Evolutionary conservation across 2,797 vertebrate species (phyloP).

Genomic region (Trematocara caparti): DNA sequence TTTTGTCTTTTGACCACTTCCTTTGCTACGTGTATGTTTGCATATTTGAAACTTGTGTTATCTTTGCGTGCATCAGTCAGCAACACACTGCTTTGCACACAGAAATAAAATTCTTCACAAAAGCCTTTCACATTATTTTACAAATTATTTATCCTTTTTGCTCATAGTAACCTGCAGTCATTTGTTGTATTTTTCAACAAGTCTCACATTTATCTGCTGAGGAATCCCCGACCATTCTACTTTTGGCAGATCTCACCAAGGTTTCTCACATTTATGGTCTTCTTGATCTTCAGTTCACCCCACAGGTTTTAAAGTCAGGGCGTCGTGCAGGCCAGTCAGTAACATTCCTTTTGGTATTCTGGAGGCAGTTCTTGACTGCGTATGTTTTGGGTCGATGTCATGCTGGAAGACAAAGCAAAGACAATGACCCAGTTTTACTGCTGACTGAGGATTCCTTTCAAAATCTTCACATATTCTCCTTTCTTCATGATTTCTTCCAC

Average conservation of each 20-base stretch:
- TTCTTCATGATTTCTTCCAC: not conserved
- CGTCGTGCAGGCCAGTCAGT: fast-evolving
- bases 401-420: not conserved
- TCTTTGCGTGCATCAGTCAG: not conserved
- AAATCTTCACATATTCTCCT: not conserved
- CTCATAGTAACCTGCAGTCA: not conserved
- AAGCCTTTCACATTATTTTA: not conserved
- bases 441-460: not conserved
- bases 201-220: fast-evolving
- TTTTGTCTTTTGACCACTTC: not conserved
- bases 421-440: not conserved
- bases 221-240: fast-evolving
- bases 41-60: not conserved
- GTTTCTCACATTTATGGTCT: not conserved
- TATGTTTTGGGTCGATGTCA: not conserved
- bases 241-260: not conserved
- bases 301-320: not conserved
- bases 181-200: not conserved
- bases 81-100: fast-evolving
- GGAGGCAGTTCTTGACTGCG: fast-evolving
- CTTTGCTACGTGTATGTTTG: fast-evolving
- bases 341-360: not conserved
- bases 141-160: not conserved
- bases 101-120: not conserved
- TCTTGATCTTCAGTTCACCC: not conserved